phyloP scores from a whole-genome alignment of 1,140 invertebrate species.

The Bradynema listronoti region DNA sequence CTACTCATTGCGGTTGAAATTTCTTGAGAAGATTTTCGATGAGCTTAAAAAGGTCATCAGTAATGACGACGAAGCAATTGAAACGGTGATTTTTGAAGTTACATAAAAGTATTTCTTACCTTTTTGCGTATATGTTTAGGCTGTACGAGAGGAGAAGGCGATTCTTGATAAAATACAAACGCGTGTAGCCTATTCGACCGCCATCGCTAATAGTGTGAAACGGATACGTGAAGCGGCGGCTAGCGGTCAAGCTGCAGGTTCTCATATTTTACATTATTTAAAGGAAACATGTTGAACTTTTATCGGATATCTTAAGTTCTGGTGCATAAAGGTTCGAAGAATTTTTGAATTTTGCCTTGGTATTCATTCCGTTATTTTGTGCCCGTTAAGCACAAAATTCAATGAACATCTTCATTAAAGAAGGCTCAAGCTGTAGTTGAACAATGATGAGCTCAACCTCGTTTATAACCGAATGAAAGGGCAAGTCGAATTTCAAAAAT shows the following conservation, averaged over 20 bases:
- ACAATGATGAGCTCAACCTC: no score
- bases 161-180: conserved; percentile 13
- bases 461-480: no score
- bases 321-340: no score
- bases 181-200: conserved; percentile 23
- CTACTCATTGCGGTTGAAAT: neutral
- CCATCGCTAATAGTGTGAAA: conserved; percentile 19
- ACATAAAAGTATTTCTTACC: neutral
- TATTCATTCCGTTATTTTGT: no score
- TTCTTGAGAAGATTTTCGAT: neutral
- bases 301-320: no score
- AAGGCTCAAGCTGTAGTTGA: no score
- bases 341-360: no score
- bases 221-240: conserved; percentile 14
- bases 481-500: no score
- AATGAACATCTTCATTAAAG: no score
- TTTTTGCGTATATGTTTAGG: conserved; percentile 18
- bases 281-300: no score
- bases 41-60: neutral
- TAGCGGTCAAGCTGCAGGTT: neutral
- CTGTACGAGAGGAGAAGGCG: conserved; percentile 22
- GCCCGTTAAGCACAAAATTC: no score
- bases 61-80: conserved; percentile 12
- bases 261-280: no score
- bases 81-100: conserved; percentile 9